phyloP scores from a whole-genome alignment of 2,797 vertebrate species.

The Spondyliosoma cantharus region DNA sequence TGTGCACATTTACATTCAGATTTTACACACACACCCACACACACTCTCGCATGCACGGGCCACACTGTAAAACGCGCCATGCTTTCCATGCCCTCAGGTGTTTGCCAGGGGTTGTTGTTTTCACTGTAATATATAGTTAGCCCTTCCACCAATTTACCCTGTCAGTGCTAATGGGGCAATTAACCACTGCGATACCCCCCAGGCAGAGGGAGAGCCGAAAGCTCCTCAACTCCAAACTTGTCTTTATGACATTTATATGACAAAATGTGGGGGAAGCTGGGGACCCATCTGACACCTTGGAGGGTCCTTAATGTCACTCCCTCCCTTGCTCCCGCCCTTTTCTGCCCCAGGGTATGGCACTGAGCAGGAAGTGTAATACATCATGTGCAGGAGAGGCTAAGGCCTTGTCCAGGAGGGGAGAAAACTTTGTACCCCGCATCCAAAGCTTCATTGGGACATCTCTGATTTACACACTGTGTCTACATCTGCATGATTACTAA shows the following conservation, averaged over 20 bases:
- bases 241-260: slow-evolving; percentile 84
- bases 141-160: slow-evolving; percentile 83
- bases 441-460: slow-evolving; percentile 46
- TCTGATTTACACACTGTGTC: slow-evolving; percentile 41
- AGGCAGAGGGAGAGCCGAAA: slow-evolving; percentile 73
- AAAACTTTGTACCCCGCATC: slow-evolving; percentile 62
- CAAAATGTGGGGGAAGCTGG: slow-evolving; percentile 78
- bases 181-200: slow-evolving; percentile 77
- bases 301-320: slow-evolving; percentile 81
- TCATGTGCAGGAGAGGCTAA: slow-evolving; percentile 66
- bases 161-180: slow-evolving; percentile 84
- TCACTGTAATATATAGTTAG: slow-evolving; percentile 82
- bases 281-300: slow-evolving; percentile 81
- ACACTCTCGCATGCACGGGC: slow-evolving; percentile 36
- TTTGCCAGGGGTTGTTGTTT: slow-evolving; percentile 82
- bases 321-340: slow-evolving; percentile 65
- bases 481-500: slow-evolving; percentile 23
- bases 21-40: slow-evolving; percentile 38
- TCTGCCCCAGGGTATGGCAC: slow-evolving; percentile 74
- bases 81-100: slow-evolving; percentile 75
- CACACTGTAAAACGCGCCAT: slow-evolving; percentile 48
- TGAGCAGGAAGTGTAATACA: slow-evolving; percentile 73
- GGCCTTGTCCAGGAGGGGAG: slow-evolving; percentile 45
- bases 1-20: slow-evolving; percentile 22
- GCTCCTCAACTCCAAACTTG: slow-evolving; percentile 79